These are phyloP conservation scores for Drosophila simulans DNA, from an alignment of 1,140 invertebrate genomes.

Conservation along the genomic window DNA sequence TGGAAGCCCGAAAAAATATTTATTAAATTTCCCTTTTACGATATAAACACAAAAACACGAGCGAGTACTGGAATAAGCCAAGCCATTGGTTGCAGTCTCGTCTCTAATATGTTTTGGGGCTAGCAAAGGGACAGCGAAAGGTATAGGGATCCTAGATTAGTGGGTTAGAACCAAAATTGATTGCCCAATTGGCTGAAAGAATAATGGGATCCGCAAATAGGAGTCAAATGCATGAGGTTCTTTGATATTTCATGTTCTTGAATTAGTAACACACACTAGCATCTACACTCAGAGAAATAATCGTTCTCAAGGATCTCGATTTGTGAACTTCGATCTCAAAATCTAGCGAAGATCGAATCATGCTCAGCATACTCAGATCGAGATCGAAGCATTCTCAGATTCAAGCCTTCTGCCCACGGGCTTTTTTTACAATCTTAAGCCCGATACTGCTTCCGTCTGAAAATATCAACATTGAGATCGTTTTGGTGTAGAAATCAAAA, in stretches of 20 bases:
- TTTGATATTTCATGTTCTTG: not conserved
- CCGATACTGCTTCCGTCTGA: too few species aligned
- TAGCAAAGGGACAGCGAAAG: not conserved
- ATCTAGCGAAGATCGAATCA: too few species aligned
- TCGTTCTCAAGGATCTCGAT: too few species aligned
- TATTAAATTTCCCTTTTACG: conserved; percentile 74
- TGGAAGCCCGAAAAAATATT: conserved; percentile 62
- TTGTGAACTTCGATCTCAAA: too few species aligned
- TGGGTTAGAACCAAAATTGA: not conserved
- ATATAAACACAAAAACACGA: conserved; percentile 34
- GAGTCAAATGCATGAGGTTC: not conserved
- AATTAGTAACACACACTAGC: too few species aligned
- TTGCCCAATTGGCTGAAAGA: not conserved
- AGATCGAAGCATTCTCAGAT: too few species aligned
- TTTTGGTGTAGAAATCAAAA: too few species aligned
- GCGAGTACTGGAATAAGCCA: conserved; percentile 37
- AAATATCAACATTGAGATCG: too few species aligned
- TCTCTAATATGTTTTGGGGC: conserved; percentile 27
- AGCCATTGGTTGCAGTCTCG: conserved; percentile 65
- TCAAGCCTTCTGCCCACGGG: too few species aligned
- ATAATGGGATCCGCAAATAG: not conserved
- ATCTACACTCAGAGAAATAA: too few species aligned
- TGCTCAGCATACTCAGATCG: too few species aligned
- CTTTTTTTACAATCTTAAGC: too few species aligned
- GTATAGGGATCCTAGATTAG: not conserved